Evolutionary conservation across 2,888 invertebrate species (phyloP).

Genomic region (Crocallis elinguaria): DNA sequence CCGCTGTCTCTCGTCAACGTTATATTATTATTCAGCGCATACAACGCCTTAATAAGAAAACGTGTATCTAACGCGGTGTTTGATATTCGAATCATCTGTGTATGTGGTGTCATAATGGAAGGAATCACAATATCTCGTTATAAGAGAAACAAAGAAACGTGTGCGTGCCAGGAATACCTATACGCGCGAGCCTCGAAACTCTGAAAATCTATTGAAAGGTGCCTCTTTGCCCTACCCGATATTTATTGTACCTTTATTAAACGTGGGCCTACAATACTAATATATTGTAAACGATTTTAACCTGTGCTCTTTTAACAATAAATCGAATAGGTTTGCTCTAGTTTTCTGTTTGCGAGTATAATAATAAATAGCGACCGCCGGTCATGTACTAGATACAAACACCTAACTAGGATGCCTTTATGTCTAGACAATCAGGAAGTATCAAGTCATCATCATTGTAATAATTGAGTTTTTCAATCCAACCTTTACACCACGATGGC

Average conservation of each 20-base stretch:
- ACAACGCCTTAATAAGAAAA: slow-evolving; percentile 79
- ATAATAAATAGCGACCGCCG: neutral
- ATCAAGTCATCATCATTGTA: too few species aligned
- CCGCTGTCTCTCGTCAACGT: slow-evolving; percentile 45
- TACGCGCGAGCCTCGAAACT: slow-evolving; percentile 37
- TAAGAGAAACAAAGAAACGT: slow-evolving; percentile 79
- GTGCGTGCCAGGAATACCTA: slow-evolving; percentile 72
- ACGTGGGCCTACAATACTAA: slow-evolving; percentile 22
- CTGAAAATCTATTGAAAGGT: slow-evolving; percentile 54
- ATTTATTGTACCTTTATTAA: slow-evolving; percentile 44
- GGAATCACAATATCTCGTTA: slow-evolving; percentile 84
- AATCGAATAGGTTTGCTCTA: neutral
- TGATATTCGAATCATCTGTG: slow-evolving; percentile 79
- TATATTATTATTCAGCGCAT: slow-evolving; percentile 71
- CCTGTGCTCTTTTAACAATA: slow-evolving; percentile 13
- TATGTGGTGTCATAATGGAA: slow-evolving; percentile 77
- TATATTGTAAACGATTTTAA: slow-evolving; percentile 23
- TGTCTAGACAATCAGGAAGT: too few species aligned
- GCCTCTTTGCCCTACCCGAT: slow-evolving; percentile 36
- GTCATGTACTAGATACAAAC: too few species aligned
- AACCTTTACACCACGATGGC: too few species aligned
- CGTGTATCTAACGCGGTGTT: slow-evolving; percentile 78
- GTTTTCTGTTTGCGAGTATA: neutral
- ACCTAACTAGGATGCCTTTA: too few species aligned
- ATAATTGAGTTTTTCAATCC: too few species aligned